Percentiles rank a stretch among this genome's conserved stretches.
Conservation (phyloP, 2,888 invertebrate species). For the Trachelus stipa region DNA sequence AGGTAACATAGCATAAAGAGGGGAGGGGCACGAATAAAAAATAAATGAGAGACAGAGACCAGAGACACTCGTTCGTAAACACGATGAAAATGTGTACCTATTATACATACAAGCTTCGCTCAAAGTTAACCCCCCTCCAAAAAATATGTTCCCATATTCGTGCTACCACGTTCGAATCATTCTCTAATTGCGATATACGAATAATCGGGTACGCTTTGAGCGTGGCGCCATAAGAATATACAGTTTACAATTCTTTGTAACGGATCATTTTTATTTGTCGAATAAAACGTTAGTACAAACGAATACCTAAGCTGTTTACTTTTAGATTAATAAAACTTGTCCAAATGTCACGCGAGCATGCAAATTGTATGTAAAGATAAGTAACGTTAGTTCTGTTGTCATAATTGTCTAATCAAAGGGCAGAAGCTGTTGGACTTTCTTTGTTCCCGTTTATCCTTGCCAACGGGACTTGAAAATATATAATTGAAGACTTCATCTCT, state of each 20-base stretch:
- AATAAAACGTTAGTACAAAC: slow-evolving; percentile 64
- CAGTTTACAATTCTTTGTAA: slow-evolving; percentile 63
- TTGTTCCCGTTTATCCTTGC: no score
- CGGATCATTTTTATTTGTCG: slow-evolving; percentile 62
- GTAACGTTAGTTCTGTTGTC: no score
- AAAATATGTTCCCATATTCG: not conserved
- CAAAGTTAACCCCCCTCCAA: not conserved
- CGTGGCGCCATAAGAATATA: slow-evolving; percentile 31
- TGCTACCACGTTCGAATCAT: not conserved
- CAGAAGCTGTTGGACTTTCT: no score
- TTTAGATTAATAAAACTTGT: no score
- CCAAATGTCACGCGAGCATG: no score
- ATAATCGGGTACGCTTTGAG: not conserved
- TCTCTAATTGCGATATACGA: not conserved
- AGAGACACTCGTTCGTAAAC: slow-evolving; percentile 30
- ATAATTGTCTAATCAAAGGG: no score
- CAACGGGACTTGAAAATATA: no score
- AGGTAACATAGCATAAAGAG: not conserved
- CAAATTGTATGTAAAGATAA: no score
- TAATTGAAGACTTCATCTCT: no score
- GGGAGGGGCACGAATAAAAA: not conserved
- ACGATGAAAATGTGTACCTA: slow-evolving; percentile 48
- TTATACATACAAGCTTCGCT: not conserved
- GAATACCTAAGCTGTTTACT: slow-evolving; percentile 4
- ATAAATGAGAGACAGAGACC: slow-evolving; percentile 12